A percentile compares a stretch with the other conserved stretches of the same genome.
phyloP scores from a whole-genome alignment of 2,888 invertebrate species.

The Dryobotodes eremita region DNA sequence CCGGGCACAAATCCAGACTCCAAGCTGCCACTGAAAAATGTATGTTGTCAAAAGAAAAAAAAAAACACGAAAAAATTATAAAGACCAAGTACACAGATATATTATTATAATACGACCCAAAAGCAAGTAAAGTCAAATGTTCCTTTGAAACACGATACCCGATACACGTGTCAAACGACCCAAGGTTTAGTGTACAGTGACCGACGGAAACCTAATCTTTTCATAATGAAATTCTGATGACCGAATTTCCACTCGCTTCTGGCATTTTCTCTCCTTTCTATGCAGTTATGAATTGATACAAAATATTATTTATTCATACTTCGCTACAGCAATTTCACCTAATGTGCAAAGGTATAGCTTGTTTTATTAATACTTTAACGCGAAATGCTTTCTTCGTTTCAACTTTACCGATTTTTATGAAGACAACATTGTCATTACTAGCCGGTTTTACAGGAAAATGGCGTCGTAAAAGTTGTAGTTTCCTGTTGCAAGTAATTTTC shows the following conservation, averaged over 20 bases:
- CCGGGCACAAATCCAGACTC: neutral
- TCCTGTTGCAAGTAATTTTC: conserved; percentile 54
- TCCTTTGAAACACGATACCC: conserved; percentile 8
- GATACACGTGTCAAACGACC: conserved; percentile 17
- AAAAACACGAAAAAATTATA: neutral
- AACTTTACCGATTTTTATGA: conserved; percentile 56
- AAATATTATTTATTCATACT: conserved; percentile 3
- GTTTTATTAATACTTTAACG: conserved; percentile 34
- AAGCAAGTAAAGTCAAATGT: conserved; percentile 2
- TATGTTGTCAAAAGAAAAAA: neutral
- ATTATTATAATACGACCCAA: neutral
- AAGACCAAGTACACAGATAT: neutral
- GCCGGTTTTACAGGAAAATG: conserved; percentile 38
- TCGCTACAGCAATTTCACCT: neutral
- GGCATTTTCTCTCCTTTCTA: conserved; percentile 20
- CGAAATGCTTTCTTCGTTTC: conserved; percentile 30
- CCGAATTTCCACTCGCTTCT: conserved; percentile 33
- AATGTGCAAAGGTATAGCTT: neutral
- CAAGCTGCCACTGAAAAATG: neutral
- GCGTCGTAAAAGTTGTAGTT: conserved; percentile 50
- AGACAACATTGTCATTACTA: conserved; percentile 52
- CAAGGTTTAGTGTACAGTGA: conserved; percentile 2
- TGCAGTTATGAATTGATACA: conserved; percentile 28
- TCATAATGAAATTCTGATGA: conserved; percentile 55
- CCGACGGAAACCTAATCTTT: conserved; percentile 56